Evolutionary conservation across 2,797 vertebrate species (phyloP), one percentile per base, ranked within the genome.

Genomic region (Gephyroberyx darwinii): DNA sequence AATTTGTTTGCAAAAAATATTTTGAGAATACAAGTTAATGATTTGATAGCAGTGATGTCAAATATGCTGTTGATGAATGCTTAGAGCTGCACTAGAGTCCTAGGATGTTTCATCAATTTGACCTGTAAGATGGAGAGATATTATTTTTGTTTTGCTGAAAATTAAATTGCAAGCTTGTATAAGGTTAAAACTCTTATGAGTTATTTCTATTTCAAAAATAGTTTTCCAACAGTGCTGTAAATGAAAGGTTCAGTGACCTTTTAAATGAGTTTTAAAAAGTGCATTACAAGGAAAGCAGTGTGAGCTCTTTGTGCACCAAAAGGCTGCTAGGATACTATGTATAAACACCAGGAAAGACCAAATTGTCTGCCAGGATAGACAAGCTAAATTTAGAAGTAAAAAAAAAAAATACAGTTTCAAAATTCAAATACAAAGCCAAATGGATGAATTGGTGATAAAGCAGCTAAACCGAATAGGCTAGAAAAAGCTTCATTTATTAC

Each of bases 101-200:
- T 2, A 3, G 35, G 20, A 14, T 45, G 13, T 5, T 45, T 14
- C 17, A 26, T 2, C 57, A n/a, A 50, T 52, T 30, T 51, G n/a
- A 69, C 55, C 51, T 51, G 9, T 19, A 14, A 31, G 9, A 30
- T 35, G 4, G 13, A 57, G 1, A 52, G 30, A 55, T 71, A 2
- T 74, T 60, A 4, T 57, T 50, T 57, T 71, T 45, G 52, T 20
- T 35, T 48, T 66, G 9, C 48, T 60, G 41, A 74, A 37, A 71
- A 72, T 65, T 71, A 71, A 64, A 84, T 6, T 43, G 1, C 20
- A 47, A 64, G 0, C 16, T 3, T 68, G 17, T 63, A 13, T 57
- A 37, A 72, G 57, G 45, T 14, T 17, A 37, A 33, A 78, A 50
- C 9, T 2, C 2, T 19, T 41, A 8, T 45, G 16, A 56, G 54